These are phyloP conservation scores for Thunnus albacares DNA, from an alignment of 2,797 vertebrate genomes.

Conservation along the genomic window DNA sequence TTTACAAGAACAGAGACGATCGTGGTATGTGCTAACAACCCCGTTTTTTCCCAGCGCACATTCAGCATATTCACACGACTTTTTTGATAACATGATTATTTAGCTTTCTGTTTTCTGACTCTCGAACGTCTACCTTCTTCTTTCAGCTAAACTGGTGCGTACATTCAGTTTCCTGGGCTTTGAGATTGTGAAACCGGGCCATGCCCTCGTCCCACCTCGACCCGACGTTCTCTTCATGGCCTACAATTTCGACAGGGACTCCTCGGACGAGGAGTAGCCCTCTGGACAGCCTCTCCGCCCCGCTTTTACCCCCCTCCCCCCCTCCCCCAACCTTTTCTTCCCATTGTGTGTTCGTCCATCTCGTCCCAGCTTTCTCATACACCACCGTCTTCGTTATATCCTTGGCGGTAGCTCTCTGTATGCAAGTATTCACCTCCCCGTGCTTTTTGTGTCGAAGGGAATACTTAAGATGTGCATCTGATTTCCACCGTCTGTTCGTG, in stretches of 20 bases:
- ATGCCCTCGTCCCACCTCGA: conserved; percentile 88
- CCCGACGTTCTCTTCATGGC: conserved; percentile 91
- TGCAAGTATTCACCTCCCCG: conserved; percentile 50
- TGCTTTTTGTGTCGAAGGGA: conserved; percentile 77
- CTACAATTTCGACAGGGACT: conserved; percentile 90
- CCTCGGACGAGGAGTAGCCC: conserved; percentile 88
- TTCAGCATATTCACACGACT: background rate
- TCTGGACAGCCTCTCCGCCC: conserved; percentile 44
- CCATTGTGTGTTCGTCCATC: conserved; percentile 41
- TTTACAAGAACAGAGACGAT: conserved; percentile 90
- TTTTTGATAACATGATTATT: background rate
- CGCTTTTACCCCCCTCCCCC: background rate
- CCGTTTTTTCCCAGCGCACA: background rate
- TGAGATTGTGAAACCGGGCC: conserved; percentile 92
- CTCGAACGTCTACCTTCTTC: background rate
- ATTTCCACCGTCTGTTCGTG: conserved; percentile 58
- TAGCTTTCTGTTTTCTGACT: background rate
- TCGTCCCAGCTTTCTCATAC: conserved; percentile 36
- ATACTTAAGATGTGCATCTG: conserved; percentile 66
- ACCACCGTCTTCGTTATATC: conserved; percentile 43
- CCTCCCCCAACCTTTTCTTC: background rate
- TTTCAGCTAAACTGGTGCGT: conserved; percentile 88
- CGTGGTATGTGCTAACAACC: conserved; percentile 78
- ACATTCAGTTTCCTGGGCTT: conserved; percentile 92
- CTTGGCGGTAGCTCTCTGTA: conserved; percentile 48